These are phyloP conservation scores for Diabrotica undecimpunctata DNA, from an alignment of 1,140 invertebrate species.

Conservation along the genomic window DNA sequence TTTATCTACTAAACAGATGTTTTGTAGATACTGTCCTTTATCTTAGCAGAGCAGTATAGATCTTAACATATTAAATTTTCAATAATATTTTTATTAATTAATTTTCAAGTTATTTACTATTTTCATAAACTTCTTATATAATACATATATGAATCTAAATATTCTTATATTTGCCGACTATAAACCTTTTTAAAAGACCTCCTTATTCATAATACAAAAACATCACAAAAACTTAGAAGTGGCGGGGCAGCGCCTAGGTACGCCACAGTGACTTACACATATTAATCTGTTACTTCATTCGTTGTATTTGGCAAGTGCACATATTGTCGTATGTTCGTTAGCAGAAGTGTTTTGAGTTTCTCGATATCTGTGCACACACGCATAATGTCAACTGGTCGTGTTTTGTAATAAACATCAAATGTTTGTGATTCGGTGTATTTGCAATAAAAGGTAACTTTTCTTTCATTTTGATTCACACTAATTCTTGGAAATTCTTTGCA, in stretches of 20 bases:
- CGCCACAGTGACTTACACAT: background rate
- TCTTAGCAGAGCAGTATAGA: too few species aligned
- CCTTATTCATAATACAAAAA: background rate
- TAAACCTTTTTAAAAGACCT: background rate
- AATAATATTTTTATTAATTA: too few species aligned
- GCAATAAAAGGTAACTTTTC: conserved; percentile 13
- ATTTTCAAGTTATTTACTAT: too few species aligned
- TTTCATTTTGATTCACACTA: background rate
- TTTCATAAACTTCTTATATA: too few species aligned
- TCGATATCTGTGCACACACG: conserved; percentile 11
- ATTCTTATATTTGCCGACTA: background rate
- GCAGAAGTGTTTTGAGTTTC: background rate
- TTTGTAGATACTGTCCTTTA: too few species aligned
- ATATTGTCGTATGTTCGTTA: background rate
- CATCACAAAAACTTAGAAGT: background rate
- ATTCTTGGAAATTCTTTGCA: background rate
- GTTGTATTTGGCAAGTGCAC: background rate
- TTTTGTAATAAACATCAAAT: conserved; percentile 15
- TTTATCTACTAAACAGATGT: too few species aligned
- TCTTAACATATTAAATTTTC: too few species aligned
- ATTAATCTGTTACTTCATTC: too few species aligned
- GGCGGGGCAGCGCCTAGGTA: background rate
- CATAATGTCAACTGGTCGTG: conserved; percentile 6
- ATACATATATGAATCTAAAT: background rate
- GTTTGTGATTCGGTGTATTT: conserved; percentile 6